Conservation (phyloP, 2,113 vertebrate species). For the Odocoileus virginianus region DNA sequence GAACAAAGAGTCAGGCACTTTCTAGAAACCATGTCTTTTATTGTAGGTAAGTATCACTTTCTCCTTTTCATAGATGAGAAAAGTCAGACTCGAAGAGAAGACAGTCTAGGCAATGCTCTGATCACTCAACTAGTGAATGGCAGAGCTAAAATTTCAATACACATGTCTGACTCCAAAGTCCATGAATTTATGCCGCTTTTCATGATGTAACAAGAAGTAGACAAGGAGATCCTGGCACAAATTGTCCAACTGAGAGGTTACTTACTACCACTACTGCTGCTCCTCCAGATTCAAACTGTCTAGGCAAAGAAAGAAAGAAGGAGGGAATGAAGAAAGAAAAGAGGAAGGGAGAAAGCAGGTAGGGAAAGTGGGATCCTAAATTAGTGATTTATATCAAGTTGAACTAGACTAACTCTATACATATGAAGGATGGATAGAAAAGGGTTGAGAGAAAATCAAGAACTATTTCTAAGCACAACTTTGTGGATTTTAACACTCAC, state of each 20-base stretch:
- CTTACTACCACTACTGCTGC: neutral
- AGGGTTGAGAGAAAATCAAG: neutral
- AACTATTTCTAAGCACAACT: neutral
- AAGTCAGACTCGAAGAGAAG: neutral
- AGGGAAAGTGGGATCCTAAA: neutral
- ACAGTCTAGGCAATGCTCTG: neutral
- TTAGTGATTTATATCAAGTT: neutral
- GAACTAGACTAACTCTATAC: neutral
- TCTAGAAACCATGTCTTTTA: neutral
- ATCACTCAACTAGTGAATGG: neutral
- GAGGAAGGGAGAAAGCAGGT: neutral
- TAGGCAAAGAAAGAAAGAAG: neutral
- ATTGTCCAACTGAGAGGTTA: neutral
- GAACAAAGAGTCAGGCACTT: neutral
- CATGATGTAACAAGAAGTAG: neutral
- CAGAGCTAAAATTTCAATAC: neutral
- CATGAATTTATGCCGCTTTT: neutral
- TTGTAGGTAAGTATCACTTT: neutral
- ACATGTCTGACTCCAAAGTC: neutral
- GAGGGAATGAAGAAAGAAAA: neutral
- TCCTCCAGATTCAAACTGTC: neutral
- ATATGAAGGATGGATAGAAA: neutral
- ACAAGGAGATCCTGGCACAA: neutral
- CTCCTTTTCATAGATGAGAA: neutral
- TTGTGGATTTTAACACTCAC: neutral